phyloP scores from a whole-genome alignment of 2,113 vertebrate species.

The Paradisaea rubra region DNA sequence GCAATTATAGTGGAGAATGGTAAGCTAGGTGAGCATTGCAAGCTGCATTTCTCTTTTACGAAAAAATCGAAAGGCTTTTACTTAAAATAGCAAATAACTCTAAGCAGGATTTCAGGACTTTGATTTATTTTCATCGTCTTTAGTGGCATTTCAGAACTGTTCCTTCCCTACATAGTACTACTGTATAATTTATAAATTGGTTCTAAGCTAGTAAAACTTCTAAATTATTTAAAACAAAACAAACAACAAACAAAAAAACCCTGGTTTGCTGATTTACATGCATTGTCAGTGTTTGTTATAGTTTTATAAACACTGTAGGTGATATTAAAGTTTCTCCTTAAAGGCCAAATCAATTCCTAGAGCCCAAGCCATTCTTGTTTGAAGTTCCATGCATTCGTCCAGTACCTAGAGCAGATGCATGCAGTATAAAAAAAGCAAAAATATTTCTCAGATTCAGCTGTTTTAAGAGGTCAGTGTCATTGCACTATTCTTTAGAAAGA shows the following conservation, averaged over 20 bases:
- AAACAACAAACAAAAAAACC: accelerated
- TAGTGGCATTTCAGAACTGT: not conserved
- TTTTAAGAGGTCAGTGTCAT: not conserved
- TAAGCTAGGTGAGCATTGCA: not conserved
- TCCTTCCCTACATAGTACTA: not conserved
- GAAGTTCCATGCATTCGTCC: not conserved
- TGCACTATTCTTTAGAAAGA: not conserved
- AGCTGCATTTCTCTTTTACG: not conserved
- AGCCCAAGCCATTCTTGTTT: not conserved
- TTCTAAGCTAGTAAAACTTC: not conserved
- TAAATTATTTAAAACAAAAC: not conserved
- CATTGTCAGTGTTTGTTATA: not conserved
- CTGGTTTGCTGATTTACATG: not conserved
- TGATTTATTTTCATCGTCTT: not conserved
- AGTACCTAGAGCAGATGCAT: not conserved
- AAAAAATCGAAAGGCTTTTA: not conserved
- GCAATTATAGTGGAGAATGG: not conserved
- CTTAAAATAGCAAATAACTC: not conserved
- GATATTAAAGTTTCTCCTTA: not conserved
- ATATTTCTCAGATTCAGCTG: not conserved
- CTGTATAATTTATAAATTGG: not conserved
- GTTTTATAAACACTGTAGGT: not conserved
- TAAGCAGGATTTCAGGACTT: not conserved
- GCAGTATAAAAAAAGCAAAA: not conserved
- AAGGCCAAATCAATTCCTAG: not conserved